Evolutionary conservation across 2,888 invertebrate species (phyloP).

Genomic region (Diabrotica balteata): DNA sequence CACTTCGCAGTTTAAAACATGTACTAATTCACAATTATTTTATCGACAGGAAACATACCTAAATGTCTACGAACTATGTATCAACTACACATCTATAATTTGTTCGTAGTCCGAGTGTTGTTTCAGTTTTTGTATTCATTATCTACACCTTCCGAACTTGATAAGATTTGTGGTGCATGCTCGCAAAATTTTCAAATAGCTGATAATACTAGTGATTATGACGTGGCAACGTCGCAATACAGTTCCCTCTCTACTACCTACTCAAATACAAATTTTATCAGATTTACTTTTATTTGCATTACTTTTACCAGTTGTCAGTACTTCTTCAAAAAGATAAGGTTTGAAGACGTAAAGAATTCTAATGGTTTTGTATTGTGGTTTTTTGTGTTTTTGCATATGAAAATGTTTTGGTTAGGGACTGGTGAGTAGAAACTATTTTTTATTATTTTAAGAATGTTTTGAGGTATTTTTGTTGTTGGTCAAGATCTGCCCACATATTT

Average conservation of each 20-base stretch:
- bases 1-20: neutral
- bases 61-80: neutral
- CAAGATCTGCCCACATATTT: too few species aligned
- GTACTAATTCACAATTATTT: neutral
- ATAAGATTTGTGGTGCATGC: conserved; percentile 19
- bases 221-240: conserved; percentile 23
- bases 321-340: conserved; percentile 42
- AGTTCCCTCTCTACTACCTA: conserved; percentile 31
- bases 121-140: neutral
- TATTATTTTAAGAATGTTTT: too few species aligned
- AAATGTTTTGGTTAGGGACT: too few species aligned
- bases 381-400: neutral
- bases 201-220: conserved; percentile 20
- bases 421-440: too few species aligned
- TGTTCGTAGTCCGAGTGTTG: too few species aligned
- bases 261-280: conserved; percentile 45
- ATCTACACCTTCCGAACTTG: conserved; percentile 2
- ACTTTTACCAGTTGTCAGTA: conserved; percentile 42
- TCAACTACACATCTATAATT: too few species aligned
- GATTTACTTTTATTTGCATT: conserved; percentile 40
- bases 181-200: conserved; percentile 23
- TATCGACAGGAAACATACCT: neutral
- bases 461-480: too few species aligned
- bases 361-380: conserved; percentile 11
- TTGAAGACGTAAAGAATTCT: conserved; percentile 7